These are phyloP conservation scores for Dasypolia templi DNA, from an alignment of 2,888 invertebrate species.

Conservation along the genomic window DNA sequence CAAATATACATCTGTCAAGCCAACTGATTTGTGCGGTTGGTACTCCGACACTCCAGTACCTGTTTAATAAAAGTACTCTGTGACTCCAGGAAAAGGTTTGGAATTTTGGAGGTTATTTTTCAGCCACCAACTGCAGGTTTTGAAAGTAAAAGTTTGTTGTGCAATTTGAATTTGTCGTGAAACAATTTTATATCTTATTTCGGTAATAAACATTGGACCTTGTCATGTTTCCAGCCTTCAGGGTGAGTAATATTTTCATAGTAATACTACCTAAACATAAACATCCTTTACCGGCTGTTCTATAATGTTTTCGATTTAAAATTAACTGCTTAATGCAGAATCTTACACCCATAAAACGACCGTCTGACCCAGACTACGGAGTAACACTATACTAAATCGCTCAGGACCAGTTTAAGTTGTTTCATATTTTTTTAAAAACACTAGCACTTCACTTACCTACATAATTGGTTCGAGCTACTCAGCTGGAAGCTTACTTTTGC, in stretches of 20 bases:
- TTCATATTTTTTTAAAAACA: neutral
- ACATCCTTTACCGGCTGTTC: conserved; percentile 8
- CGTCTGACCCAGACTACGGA: neutral
- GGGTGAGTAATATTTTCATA: conserved; percentile 31
- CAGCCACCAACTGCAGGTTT: neutral
- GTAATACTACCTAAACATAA: conserved; percentile 8
- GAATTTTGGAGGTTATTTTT: conserved; percentile 37
- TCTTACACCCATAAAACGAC: neutral
- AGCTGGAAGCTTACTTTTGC: neutral
- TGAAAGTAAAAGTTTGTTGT: neutral
- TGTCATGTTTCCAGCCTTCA: conserved; percentile 41
- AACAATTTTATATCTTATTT: neutral
- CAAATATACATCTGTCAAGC: conserved; percentile 10
- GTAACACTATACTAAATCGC: neutral
- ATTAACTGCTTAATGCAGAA: neutral
- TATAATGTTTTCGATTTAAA: neutral
- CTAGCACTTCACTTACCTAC: too few relatives aligned
- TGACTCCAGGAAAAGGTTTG: neutral
- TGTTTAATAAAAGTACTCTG: too few relatives aligned
- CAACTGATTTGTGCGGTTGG: conserved; percentile 7
- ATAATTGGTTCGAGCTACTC: neutral
- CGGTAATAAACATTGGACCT: neutral
- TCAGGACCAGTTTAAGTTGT: neutral
- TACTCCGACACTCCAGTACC: neutral
- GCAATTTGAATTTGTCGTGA: neutral